Evolutionary conservation across 2,113 vertebrate genomes (phyloP).

Genomic region (Pseudonaja textilis): DNA sequence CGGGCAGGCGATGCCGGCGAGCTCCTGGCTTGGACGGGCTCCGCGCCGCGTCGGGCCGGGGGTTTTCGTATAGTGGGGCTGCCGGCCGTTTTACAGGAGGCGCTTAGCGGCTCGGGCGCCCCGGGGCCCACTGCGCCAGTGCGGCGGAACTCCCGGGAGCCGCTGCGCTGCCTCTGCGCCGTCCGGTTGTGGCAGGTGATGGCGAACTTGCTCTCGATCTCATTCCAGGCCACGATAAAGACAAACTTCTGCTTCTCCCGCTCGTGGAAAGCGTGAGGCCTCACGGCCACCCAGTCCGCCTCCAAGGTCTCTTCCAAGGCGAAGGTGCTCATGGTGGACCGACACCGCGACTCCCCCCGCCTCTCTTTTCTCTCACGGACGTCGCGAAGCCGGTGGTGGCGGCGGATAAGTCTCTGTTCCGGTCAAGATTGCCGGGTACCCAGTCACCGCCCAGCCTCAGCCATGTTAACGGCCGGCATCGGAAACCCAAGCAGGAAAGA

Average conservation of each 20-base stretch:
- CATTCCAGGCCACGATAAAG: slow-evolving; percentile 98
- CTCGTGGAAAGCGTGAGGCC: slow-evolving; percentile 90
- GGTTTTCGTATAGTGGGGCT: slow-evolving; percentile 43
- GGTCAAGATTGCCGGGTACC: slow-evolving; percentile 8
- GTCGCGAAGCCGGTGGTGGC: not conserved
- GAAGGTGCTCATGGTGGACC: slow-evolving; percentile 78
- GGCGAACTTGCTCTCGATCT: slow-evolving; percentile 94
- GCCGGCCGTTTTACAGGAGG: slow-evolving; percentile 3
- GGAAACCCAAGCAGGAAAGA: not conserved
- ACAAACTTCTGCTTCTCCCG: slow-evolving; percentile 91
- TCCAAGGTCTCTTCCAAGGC: slow-evolving; percentile 90
- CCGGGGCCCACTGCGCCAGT: slow-evolving; percentile 19
- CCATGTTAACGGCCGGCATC: slow-evolving; percentile 43
- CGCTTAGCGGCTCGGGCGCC: not conserved
- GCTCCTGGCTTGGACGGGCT: slow-evolving; percentile 52
- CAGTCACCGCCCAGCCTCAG: slow-evolving; percentile 45
- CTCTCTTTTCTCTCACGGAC: not conserved
- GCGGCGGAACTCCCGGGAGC: slow-evolving; percentile 70
- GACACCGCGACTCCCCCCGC: not conserved
- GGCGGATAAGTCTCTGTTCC: not conserved
- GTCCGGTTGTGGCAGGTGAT: slow-evolving; percentile 96
- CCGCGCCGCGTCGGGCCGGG: slow-evolving; percentile 48
- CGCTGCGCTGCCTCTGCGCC: slow-evolving; percentile 81
- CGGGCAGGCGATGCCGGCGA: slow-evolving; percentile 20
- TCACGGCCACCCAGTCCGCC: slow-evolving; percentile 92